Conservation (phyloP, 2,113 vertebrate species). For the zebrafish (Danio rerio) region GRCz12tu NC_133182.1:28959001-28959500, state of each 20-base stretch:
- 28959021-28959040: too few species aligned
- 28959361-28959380: not conserved
- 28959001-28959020: too few species aligned
- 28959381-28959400: not conserved
- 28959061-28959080: not conserved
- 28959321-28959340: not conserved
- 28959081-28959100: not conserved
- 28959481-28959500: slow-evolving; percentile 19
- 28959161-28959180: not conserved
- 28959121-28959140: too few species aligned
- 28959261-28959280: not conserved
- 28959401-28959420: slow-evolving; percentile 11
- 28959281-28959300: not conserved
- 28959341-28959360: not conserved
- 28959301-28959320: not conserved
- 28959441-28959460: slow-evolving; percentile 37
- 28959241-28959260: slow-evolving; percentile 1
- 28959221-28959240: not conserved
- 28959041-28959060: not conserved
- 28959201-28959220: not conserved
- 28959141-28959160: not conserved
- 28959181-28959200: not conserved
- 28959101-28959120: too few species aligned
- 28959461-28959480: slow-evolving; percentile 18
- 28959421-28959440: slow-evolving; percentile 18